Conservation (phyloP, 2,113 vertebrate species). For the Pelecanoides urinatrix region DNA sequence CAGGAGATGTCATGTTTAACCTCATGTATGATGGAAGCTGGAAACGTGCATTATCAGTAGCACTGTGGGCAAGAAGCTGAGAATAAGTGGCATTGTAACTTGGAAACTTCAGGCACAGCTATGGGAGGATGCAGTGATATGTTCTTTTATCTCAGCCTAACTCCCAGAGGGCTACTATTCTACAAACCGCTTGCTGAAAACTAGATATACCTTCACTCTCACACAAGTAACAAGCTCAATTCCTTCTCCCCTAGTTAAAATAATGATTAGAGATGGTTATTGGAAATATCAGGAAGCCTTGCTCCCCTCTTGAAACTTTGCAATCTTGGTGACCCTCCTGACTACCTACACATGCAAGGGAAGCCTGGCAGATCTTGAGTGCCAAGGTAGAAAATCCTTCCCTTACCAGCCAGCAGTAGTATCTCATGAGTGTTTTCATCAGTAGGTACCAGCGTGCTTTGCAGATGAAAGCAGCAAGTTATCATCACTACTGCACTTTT, state of each 20-base stretch:
- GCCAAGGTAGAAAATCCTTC: not conserved
- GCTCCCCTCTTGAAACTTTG: not conserved
- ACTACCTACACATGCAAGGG: not conserved
- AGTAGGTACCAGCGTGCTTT: fast-evolving
- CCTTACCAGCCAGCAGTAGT: not conserved
- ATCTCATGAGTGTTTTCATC: not conserved
- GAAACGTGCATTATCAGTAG: not conserved
- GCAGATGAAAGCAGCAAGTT: not conserved
- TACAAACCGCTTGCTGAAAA: not conserved
- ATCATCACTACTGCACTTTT: not conserved
- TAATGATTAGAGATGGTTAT: not conserved
- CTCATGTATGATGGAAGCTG: not conserved
- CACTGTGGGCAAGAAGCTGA: not conserved
- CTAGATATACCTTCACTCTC: not conserved
- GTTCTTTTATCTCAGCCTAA: not conserved
- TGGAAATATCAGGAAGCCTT: not conserved
- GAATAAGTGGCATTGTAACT: not conserved
- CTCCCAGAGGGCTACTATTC: not conserved
- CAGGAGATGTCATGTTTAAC: not conserved
- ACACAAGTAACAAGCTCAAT: not conserved
- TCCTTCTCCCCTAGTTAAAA: not conserved
- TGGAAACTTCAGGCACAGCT: not conserved
- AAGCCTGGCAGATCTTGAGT: not conserved
- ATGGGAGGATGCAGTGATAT: not conserved
- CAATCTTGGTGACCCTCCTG: not conserved